Evolutionary conservation across 2,888 invertebrate genomes (phyloP), one percentile per base, ranked within the genome.

Genomic region (Athetis lepigone): DNA sequence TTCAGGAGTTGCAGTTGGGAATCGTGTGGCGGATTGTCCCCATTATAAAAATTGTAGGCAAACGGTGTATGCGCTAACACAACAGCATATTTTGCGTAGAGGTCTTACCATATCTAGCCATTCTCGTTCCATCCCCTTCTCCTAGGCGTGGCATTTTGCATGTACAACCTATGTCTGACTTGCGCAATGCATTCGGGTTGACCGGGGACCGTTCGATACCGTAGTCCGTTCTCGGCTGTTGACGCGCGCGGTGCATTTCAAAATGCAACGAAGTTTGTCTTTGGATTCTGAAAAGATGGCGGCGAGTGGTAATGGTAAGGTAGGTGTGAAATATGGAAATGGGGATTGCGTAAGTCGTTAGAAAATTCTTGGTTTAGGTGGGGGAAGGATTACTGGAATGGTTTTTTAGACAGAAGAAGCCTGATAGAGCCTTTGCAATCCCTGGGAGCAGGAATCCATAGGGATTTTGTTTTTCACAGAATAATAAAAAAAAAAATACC

Each of bases 121-220:
- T 4, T 9, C 23, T 8, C 37, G n/a, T n/a, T 40, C 23, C 21
- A 43, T 13, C 21, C 7, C 36, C 9, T 4, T 18, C 9, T 4
- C 18, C 4, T 9, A 47, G 70, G 70, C 36, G 59, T 69, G 69
- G 59, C 42, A 4, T 8, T 3, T 29, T 70, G 61, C 65, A 49
- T 65, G n/a, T 27, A 21, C 33, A 70, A 13, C 46, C 37, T 61
- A 43, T 23, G 2, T 29, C 40, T 0, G 50, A 50, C 45, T 2
- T 70, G 66, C 64, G 56, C 64, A 56, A 0, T 56, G 56, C 46
- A 27, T 3, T 8, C 11, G 19, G 21, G 19, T 16, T 18, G 27
- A n/a, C 33, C 13, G 11, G 4, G 1, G 13, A 1, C 1, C 27
- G 18, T 13, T n/a, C 13, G n/a, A 42, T 21, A 7, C 4, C 8